phyloP scores from a whole-genome alignment of 53 echinoderm and acorn worm genomes.

The Apostichopus leukothele region DNA sequence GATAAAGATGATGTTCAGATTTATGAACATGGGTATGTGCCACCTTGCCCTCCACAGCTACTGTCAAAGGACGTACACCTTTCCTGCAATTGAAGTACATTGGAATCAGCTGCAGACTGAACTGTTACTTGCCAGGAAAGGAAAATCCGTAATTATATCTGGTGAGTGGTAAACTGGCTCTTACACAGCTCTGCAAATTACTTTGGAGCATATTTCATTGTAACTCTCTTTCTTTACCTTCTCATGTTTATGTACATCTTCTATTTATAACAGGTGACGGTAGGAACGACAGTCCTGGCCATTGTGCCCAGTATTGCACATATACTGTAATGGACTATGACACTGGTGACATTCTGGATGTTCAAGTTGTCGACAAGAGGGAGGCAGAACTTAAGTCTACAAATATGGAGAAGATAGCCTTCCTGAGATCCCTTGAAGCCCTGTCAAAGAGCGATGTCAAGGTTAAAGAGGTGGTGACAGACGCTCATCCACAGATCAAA shows the following conservation, averaged over 20 bases:
- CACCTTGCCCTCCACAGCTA: background rate
- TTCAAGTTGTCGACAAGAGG: background rate
- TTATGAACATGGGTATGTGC: background rate
- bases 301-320: constrained; percentile 17
- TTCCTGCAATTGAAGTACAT: background rate
- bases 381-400: background rate
- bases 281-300: constrained; percentile 22
- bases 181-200: no score
- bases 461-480: background rate
- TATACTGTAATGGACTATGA: constrained; percentile 6
- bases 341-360: constrained; percentile 1
- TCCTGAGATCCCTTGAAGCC: background rate
- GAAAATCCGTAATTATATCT: background rate
- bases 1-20: constrained; percentile 10
- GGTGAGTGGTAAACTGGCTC: background rate
- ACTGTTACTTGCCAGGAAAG: background rate
- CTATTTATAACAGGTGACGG: constrained; percentile 14
- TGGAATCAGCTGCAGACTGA: constrained; percentile 4
- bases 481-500: constrained; percentile 26
- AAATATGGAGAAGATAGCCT: constrained; percentile 13
- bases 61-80: background rate
- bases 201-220: no score
- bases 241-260: no score
- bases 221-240: background rate
- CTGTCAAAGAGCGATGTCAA: background rate